A percentile compares a stretch with the other conserved stretches of the same genome.
phyloP scores from a whole-genome alignment of 2,888 invertebrate species.

The Apoderus coryli region DNA sequence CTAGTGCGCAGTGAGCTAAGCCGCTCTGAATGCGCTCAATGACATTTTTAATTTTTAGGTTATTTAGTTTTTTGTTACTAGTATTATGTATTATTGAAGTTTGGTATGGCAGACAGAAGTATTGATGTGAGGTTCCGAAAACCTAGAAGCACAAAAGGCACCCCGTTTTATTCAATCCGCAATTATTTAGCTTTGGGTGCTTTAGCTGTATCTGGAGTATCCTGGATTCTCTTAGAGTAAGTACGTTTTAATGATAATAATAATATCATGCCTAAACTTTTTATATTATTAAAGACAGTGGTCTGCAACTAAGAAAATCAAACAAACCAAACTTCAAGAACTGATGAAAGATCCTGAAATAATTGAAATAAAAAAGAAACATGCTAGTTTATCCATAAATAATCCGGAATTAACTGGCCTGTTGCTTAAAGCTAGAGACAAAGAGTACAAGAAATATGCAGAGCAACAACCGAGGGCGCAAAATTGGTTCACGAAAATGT shows the following conservation, averaged over 20 bases:
- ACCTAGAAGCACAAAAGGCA: conserved; percentile 50
- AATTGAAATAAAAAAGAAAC: conserved; percentile 14
- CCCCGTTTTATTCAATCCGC: conserved; percentile 42
- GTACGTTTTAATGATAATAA: no score
- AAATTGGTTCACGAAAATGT: conserved; percentile 19
- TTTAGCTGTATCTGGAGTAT: conserved; percentile 32
- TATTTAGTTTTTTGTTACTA: no score
- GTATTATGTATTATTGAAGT: no score
- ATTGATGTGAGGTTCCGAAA: conserved; percentile 35
- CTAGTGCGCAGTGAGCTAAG: no score
- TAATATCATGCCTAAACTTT: no score
- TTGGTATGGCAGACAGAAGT: no score
- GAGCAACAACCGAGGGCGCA: conserved; percentile 20
- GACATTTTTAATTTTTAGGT: no score
- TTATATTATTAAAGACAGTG: conserved; percentile 20
- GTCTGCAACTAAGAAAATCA: conserved; percentile 21
- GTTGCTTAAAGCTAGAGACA: conserved; percentile 19
- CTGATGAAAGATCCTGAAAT: conserved; percentile 21
- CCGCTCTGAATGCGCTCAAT: no score
- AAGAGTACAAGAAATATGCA: no score
- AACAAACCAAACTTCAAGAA: no score
- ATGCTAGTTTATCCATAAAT: conserved; percentile 10
- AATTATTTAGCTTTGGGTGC: conserved; percentile 38
- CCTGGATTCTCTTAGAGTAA: conserved; percentile 38
- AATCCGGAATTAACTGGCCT: conserved; percentile 16